These are phyloP conservation scores for Ptycholaimellus sp. DNA, from an alignment of 2,888 invertebrate genomes.

Conservation along the genomic window DNA sequence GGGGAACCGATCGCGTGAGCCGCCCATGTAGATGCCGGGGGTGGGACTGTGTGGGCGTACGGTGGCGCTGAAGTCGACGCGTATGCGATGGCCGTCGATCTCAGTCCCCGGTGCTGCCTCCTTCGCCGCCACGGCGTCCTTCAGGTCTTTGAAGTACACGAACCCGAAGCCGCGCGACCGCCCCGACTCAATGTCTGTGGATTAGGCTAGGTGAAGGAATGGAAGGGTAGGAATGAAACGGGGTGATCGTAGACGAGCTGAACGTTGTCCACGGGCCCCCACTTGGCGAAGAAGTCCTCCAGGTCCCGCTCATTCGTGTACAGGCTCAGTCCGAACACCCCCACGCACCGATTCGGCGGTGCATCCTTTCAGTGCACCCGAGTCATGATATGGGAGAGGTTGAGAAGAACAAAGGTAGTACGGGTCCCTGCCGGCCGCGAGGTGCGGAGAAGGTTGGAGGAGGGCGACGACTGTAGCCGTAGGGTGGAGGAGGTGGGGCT, in stretches of 20 bases:
- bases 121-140: conserved; percentile 15
- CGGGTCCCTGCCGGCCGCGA: no score
- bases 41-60: conserved; percentile 19
- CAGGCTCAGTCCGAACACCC: conserved; percentile 75
- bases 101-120: conserved; percentile 11
- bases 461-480: no score
- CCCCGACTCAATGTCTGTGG: no score
- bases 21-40: conserved; percentile 22
- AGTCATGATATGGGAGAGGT: no score
- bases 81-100: conserved; percentile 15
- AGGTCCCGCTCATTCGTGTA: conserved; percentile 75
- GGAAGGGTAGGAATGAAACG: no score
- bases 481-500: no score
- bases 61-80: conserved; percentile 19
- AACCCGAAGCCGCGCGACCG: conserved; percentile 22
- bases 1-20: no score
- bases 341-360: conserved; percentile 61
- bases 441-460: no score
- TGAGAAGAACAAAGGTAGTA: no score
- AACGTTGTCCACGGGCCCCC: conserved; percentile 66
- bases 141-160: conserved; percentile 14
- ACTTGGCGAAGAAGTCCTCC: conserved; percentile 69
- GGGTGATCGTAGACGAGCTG: conserved; percentile 87
- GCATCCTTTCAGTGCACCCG: no score
- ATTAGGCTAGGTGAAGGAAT: no score